Evolutionary conservation across 35 echinoderm and acorn worm species (phyloP).

Genomic region (Lytechinus variegatus): DNA sequence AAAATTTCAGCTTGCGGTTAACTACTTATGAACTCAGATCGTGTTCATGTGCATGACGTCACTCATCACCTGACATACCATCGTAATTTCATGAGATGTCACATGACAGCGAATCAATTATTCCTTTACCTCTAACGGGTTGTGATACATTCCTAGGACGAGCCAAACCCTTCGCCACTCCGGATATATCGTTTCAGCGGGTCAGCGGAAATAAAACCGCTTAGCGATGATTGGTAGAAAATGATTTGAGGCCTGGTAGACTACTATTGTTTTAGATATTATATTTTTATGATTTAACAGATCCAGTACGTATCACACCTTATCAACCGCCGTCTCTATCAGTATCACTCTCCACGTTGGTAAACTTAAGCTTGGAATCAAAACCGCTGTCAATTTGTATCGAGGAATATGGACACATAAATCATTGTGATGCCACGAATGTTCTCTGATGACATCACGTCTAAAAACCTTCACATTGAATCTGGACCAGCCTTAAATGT

Average conservation of each 20-base stretch:
- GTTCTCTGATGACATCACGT: not conserved
- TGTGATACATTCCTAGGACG: not conserved
- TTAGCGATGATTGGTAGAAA: not conserved
- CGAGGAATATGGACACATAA: not conserved
- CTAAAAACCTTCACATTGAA: not conserved
- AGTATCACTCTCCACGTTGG: not conserved
- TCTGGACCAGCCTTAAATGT: not conserved
- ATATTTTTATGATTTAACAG: not conserved
- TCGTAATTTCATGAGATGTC: not conserved
- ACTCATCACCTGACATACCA: conserved; percentile 1
- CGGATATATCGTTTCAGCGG: not conserved
- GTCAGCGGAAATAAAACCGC: not conserved
- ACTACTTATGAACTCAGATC: too few relatives aligned
- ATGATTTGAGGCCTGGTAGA: not conserved
- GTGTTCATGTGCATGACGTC: not conserved
- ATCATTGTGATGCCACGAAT: not conserved
- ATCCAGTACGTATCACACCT: not conserved
- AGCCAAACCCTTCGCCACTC: not conserved
- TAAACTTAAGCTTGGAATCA: not conserved
- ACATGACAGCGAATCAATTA: conserved; percentile 11
- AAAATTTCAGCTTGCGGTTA: too few relatives aligned
- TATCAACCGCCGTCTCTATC: not conserved
- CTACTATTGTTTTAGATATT: not conserved
- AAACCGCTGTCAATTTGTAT: not conserved
- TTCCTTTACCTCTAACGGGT: not conserved